A percentile compares a stretch with the other conserved stretches of the same genome.
Conservation (phyloP, 2,113 vertebrate genomes). For the Uria lomvia region DNA sequence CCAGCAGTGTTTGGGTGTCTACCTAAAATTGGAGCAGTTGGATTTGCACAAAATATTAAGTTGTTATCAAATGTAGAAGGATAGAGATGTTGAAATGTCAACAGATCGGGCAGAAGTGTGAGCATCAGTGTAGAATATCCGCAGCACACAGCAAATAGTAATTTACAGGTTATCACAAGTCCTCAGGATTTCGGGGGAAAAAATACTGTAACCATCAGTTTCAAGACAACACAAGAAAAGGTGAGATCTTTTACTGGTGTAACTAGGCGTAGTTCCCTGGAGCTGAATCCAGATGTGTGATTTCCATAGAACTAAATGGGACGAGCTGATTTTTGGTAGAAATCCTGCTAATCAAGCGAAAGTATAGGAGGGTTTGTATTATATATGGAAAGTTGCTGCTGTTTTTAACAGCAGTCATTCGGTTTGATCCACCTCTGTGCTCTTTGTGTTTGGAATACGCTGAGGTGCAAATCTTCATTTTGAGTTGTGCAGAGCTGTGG, state of each 20-base stretch:
- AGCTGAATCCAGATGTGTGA: rapidly evolving
- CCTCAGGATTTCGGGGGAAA: background rate
- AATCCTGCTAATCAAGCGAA: background rate
- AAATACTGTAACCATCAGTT: background rate
- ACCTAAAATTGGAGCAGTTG: background rate
- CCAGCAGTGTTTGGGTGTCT: background rate
- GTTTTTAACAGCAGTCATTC: background rate
- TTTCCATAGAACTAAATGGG: background rate
- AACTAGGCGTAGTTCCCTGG: background rate
- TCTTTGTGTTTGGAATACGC: background rate
- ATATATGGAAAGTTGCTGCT: background rate
- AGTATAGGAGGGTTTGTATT: background rate
- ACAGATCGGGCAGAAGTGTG: background rate
- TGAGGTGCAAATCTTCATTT: background rate
- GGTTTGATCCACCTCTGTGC: background rate
- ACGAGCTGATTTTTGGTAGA: background rate
- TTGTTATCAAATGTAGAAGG: background rate
- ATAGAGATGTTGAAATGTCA: background rate
- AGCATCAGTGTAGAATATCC: background rate
- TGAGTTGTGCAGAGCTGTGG: background rate
- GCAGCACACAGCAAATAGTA: background rate
- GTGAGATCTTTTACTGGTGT: background rate
- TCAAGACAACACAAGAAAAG: background rate
- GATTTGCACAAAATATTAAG: background rate
- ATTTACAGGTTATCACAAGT: background rate